Evolutionary conservation across 2,113 vertebrate genomes (phyloP), one percentile per base, ranked within the genome.

Genomic region (Eolophus roseicapilla): DNA sequence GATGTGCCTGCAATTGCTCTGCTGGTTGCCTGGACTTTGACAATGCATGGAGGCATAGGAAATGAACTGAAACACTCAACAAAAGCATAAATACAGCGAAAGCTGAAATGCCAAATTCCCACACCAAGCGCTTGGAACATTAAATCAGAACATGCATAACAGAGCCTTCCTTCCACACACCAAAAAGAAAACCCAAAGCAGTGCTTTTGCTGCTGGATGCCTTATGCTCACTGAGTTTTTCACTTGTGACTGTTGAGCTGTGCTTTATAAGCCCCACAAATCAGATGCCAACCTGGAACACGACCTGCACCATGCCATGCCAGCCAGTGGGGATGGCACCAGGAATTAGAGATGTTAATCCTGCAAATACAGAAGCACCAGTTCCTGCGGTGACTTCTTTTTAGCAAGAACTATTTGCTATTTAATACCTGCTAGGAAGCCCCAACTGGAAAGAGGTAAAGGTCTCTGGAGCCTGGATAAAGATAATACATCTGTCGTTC

Each of bases 291-390:
- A 23, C 14, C 60, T 28, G 37, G 23, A 73, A 47, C 19, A 43
- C 0, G 14, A 37, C 24, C 47, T 3, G 13, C 37, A 21, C 65
- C 24, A 3, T 2, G 5, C 53, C 53, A 9, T 7, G 23, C 21
- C 77, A 68, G 64, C 41, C 89, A 73, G 59, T 1, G 5, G 21
- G 24, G n/a, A 70, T 5, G 7, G 50, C 62, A 67, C 11, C 50
- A 16, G 31, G 62, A 70, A 46, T 17, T 7, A 41, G 52, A 41
- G 13, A 31, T 25, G 6, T 7, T 13, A 59, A 50, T 8, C 74
- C 63, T 31, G 57, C 33, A 41, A 20, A 39, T 6, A 28, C 17
- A 70, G 50, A 59, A 59, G 28, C 50, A 49, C 7, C 39, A 17
- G 2, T 9, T 27, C 65, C 4, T 11, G 12, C 0, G 1, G n/a